These are phyloP conservation scores for Halocynthia roretzi DNA, from an alignment of 23 tunicate genomes.

Conservation along the genomic window DNA sequence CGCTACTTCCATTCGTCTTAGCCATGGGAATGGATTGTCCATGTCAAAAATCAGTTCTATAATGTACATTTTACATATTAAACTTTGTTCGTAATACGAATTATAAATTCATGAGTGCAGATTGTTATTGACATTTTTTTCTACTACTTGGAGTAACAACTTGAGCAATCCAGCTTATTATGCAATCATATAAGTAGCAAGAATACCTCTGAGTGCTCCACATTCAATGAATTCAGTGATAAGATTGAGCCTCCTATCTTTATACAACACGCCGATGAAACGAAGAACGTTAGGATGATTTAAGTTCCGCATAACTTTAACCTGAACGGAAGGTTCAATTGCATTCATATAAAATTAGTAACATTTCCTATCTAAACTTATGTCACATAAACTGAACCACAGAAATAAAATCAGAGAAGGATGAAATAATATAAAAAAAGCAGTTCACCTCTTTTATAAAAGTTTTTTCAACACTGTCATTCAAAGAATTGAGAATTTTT, in stretches of 20 bases:
- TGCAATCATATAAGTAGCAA: no score
- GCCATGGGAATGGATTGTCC: conserved; percentile 67
- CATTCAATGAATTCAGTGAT: conserved; percentile 89
- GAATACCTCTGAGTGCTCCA: conserved; percentile 69
- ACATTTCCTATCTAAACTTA: background rate
- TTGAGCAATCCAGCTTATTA: no score
- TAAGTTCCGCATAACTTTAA: conserved; percentile 83
- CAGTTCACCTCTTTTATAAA: conserved; percentile 62
- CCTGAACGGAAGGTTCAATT: conserved; percentile 30
- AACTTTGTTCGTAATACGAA: no score
- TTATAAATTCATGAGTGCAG: no score
- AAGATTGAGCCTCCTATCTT: conserved; percentile 63
- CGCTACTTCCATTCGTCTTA: conserved; percentile 46
- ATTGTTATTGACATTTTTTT: no score
- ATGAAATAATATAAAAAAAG: background rate
- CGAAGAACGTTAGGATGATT: conserved; percentile 78
- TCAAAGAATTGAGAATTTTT: conserved; percentile 63
- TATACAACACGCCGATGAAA: conserved; percentile 91
- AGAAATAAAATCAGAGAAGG: background rate
- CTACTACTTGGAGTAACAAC: no score
- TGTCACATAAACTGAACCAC: background rate
- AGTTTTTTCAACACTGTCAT: conserved; percentile 61
- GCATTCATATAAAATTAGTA: background rate
- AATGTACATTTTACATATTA: background rate
- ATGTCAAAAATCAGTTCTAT: conserved; percentile 46